Conservation (phyloP, 2,797 vertebrate species). For the Etheostoma perlongum region DNA sequence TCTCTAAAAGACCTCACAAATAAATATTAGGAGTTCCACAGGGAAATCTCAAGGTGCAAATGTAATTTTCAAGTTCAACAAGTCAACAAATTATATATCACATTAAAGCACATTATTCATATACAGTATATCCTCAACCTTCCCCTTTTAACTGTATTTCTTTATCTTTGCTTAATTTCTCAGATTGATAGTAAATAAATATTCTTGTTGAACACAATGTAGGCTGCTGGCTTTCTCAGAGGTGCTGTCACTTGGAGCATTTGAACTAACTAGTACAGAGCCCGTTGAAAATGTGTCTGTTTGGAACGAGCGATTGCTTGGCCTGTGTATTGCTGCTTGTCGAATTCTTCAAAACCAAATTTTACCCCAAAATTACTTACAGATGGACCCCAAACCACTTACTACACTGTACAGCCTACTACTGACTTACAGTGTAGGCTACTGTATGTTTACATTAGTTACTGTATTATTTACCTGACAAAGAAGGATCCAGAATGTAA, state of each 20-base stretch:
- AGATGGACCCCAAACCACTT: no score
- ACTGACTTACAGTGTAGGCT: no score
- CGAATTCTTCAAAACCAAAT: no score
- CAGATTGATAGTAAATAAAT: no score
- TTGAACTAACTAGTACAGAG: background rate
- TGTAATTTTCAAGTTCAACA: background rate
- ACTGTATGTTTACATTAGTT: no score
- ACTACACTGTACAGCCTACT: no score
- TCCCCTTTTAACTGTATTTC: background rate
- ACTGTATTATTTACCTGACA: no score
- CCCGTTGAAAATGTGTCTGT: no score
- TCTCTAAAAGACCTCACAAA: slow-evolving; percentile 11
- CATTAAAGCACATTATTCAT: background rate
- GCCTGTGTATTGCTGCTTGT: no score
- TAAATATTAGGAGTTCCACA: slow-evolving; percentile 18
- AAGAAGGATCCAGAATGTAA: no score
- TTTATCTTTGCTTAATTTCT: background rate
- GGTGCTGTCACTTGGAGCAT: background rate
- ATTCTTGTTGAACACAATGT: background rate
- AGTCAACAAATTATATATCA: background rate
- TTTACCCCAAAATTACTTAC: no score
- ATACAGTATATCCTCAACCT: background rate
- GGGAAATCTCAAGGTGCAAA: slow-evolving; percentile 30
- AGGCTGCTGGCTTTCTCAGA: background rate
- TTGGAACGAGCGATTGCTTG: no score